Base-by-base conservation (phyloP, 2,797 vertebrate genomes). In the Muscicapa comitata region DNA sequence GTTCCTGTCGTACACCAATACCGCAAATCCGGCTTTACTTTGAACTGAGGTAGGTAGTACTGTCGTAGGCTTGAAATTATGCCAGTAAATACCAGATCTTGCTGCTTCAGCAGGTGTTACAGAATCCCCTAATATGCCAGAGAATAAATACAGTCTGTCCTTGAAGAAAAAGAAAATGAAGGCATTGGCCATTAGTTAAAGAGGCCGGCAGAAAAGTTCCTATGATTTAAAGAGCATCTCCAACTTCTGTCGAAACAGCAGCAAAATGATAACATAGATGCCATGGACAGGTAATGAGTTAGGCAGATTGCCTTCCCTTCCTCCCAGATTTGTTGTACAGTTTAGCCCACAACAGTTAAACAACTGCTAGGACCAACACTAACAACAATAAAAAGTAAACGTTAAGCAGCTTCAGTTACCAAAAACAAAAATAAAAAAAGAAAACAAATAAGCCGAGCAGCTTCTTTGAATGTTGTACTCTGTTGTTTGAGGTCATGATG, bases 41-140 rank as follows among this genome's bases (percentile, higher is more conserved):
- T 96, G 95, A 97, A 97, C 97, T 98, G 98, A 98, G 98, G 98
- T 98, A 98, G 98, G 98, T 98, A 98, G 98, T 96, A 97, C 98
- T 95, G 96, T 97, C 95, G 96, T 96, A 97, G 96, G 92, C 97
- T 96, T 96, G 97, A 97, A 97, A 90, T 92, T 93, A 96, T 83
- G 95, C 97, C 97, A 97, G 95, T 94, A 94, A 97, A 97, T 88
- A 97, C 97, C 97, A 97, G 97, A 97, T 97, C 90, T 94, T 67
- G 92, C 97, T 96, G 96, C 96, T 97, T 94, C 76, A 93, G 77
- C 79, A 90, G 86, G 94, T 90, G 58, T 86, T 94, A 86, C 72
- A 88, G 95, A 92, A 95, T 93, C 92, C 96, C 96, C 95, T 78
- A 97, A 90, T 92, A 95, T 94, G 96, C 97, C 51, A 63, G 95